A percentile compares a stretch with the other conserved stretches of the same genome.
Evolutionary conservation across 2,113 vertebrate genomes (phyloP).

Genomic region (Halichoeres trimaculatus): DNA sequence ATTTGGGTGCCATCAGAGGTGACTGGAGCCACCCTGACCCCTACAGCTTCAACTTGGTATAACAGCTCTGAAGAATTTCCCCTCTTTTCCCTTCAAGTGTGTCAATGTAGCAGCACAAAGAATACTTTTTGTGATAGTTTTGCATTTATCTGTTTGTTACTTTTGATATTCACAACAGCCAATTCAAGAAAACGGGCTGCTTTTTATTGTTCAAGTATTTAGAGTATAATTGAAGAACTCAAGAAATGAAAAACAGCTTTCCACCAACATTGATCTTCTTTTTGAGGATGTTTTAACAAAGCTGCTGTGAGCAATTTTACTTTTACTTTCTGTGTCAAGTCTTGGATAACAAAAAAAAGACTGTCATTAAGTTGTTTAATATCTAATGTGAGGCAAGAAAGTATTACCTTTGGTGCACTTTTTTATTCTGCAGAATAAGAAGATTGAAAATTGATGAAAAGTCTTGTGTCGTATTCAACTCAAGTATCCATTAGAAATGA

Average conservation of each 20-base stretch:
- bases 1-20: constrained; percentile 1
- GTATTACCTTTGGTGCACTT: not conserved
- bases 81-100: not conserved
- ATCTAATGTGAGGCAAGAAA: not conserved
- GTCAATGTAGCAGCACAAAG: not conserved
- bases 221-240: not conserved
- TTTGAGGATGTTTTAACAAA: not conserved
- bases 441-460: not conserved
- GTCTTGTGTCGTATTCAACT: not conserved
- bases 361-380: not conserved
- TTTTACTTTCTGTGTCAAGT: not conserved
- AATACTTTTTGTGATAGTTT: not conserved
- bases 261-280: not conserved
- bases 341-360: not conserved
- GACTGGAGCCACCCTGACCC: constrained; percentile 66
- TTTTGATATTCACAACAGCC: not conserved
- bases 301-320: not conserved
- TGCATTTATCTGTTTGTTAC: not conserved
- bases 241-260: not conserved
- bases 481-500: not conserved
- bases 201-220: not conserved
- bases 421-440: not conserved
- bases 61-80: not conserved
- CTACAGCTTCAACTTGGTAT: constrained; percentile 54
- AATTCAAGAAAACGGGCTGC: not conserved